phyloP scores from a whole-genome alignment of 2,113 vertebrate genomes.

The Progne subis region DNA sequence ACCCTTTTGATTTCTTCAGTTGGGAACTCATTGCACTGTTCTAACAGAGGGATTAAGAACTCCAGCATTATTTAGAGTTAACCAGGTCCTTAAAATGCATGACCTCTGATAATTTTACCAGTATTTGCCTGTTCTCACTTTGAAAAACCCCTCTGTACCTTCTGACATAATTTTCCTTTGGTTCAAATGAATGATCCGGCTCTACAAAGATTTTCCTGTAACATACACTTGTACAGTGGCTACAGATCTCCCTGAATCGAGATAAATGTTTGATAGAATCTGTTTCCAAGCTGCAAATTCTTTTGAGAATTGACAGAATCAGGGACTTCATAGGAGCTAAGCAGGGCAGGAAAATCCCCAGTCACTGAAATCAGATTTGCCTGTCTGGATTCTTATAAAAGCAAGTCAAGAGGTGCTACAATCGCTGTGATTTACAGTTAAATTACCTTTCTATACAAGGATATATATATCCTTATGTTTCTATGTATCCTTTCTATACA shows the following conservation, averaged over 20 bases:
- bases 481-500: too few relatives aligned
- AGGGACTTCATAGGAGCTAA: not conserved
- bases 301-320: not conserved
- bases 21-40: not conserved
- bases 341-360: not conserved
- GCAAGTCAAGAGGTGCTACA: not conserved
- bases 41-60: not conserved
- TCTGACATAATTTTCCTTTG: not conserved
- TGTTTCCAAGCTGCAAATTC: not conserved
- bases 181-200: not conserved
- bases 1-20: not conserved
- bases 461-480: too few relatives aligned
- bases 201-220: not conserved
- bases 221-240: not conserved
- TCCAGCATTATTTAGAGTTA: not conserved
- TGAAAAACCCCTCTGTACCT: not conserved
- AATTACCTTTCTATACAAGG: too few relatives aligned
- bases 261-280: not conserved
- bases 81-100: not conserved
- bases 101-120: not conserved
- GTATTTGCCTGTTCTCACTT: not conserved
- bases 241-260: not conserved
- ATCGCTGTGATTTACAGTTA: not conserved
- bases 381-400: not conserved
- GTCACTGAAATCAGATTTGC: not conserved